Percentiles rank a stretch among this genome's conserved stretches.
Conservation (phyloP, 2,113 vertebrate genomes). For the Engraulis encrasicolus region DNA sequence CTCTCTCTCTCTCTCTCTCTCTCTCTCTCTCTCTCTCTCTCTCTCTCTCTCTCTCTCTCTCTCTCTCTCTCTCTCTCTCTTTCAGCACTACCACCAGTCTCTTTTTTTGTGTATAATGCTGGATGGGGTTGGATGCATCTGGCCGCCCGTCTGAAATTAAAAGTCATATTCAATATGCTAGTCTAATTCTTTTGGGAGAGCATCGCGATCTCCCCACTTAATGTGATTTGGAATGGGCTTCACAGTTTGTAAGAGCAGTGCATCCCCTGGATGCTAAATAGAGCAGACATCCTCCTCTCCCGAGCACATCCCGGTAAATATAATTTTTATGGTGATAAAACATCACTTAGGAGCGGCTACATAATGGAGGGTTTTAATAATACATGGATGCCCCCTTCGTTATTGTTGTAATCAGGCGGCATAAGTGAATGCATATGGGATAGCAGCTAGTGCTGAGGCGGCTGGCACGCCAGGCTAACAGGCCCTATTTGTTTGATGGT, state of each 20-base stretch:
- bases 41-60: too few relatives aligned
- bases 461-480: not conserved
- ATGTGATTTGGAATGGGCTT: slow-evolving; percentile 44
- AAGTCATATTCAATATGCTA: slow-evolving; percentile 47
- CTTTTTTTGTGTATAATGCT: not conserved
- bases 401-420: slow-evolving; percentile 33
- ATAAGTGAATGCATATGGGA: slow-evolving; percentile 22
- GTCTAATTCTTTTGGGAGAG: slow-evolving; percentile 49
- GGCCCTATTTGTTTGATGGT: slow-evolving; percentile 11
- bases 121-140: not conserved
- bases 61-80: too few relatives aligned
- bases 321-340: slow-evolving; percentile 55
- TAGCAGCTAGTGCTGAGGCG: not conserved
- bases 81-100: not conserved
- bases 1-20: too few relatives aligned
- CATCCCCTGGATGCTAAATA: slow-evolving; percentile 38
- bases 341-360: slow-evolving; percentile 46
- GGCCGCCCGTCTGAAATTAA: slow-evolving; percentile 38
- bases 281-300: slow-evolving; percentile 44
- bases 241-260: slow-evolving; percentile 21
- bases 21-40: too few relatives aligned
- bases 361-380: slow-evolving; percentile 53
- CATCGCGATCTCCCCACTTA: slow-evolving; percentile 37
- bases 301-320: slow-evolving; percentile 45
- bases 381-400: slow-evolving; percentile 31